Evolutionary conservation across 2,888 invertebrate species (phyloP), one percentile per base, ranked within the genome.

Genomic region (Acrocyrtus sp.): DNA sequence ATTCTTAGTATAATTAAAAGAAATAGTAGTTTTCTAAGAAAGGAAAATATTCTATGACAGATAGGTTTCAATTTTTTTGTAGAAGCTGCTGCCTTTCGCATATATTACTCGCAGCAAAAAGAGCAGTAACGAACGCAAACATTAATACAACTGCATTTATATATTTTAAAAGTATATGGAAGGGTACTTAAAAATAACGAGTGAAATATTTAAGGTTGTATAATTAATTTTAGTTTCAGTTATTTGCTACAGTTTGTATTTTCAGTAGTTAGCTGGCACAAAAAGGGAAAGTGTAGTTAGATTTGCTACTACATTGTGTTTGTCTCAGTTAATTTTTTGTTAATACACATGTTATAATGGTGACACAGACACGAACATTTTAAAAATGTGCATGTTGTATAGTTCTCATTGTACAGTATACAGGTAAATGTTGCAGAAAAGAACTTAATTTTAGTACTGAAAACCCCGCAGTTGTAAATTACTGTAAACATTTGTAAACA

Each of bases 391-490:
- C 5, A 34, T 34, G 34, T 5, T 34, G 34, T 34, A 34, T 34
- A 34, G 34, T 34, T 12, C 34, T 34, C 43, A 12, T 60, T 39
- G 21, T 62, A 62, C 24, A 41, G 39, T 48, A 47, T 43, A 56
- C 45, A 15, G 45, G 5, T 17, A n/a, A n/a, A n/a, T 17, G 34
- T 34, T 34, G 34, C 12, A 34, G 5, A 5, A n/a, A n/a, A n/a
- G 8, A 50, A 53, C 12, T 6, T 63, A 53, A 51, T 57, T 26
- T 27, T 21, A 24, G 51, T 51, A 53, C 47, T 34, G 34, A 12
- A 34, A 34, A n/a, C n/a, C 45, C 45, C 72, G 72, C 65, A 72
- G 60, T 65, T 72, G 72, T 72, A 66, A 58, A 72, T 61, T 66
- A 61, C 60, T 72, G 66, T 65, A 72, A 72, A 21, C 19, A 41